Evolutionary conservation across 1,140 invertebrate species (phyloP).

Genomic region (Diorhabda sublineata): DNA sequence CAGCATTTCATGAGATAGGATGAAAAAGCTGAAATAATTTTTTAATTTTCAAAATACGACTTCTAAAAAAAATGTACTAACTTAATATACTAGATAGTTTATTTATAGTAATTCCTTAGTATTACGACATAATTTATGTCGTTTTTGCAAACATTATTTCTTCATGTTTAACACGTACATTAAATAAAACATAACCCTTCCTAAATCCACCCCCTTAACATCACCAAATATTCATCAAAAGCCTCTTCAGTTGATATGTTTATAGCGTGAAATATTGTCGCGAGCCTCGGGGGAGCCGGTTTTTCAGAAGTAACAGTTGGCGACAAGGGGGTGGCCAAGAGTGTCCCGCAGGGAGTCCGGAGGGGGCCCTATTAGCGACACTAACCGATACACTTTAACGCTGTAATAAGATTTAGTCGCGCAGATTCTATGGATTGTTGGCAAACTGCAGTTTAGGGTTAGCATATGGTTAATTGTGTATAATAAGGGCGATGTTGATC

Average conservation of each 20-base stretch:
- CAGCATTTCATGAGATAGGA: no score
- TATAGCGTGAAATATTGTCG: constrained; percentile 25
- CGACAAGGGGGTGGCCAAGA: constrained; percentile 15
- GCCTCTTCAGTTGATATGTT: constrained; percentile 21
- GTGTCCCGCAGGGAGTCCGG: constrained; percentile 8
- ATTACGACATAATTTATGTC: no score
- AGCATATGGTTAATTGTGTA: constrained; percentile 14
- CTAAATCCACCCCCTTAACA: background rate
- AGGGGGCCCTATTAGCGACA: constrained; percentile 32
- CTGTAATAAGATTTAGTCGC: constrained; percentile 25
- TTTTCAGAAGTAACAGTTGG: constrained; percentile 22
- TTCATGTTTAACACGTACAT: no score
- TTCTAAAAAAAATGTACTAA: no score
- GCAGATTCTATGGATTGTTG: constrained; percentile 10
- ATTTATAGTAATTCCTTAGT: no score
- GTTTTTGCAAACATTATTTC: no score
- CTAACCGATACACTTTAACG: constrained; percentile 24
- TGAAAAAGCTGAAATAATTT: no score
- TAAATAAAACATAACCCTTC: background rate
- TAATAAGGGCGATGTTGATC: background rate
- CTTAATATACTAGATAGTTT: no score
- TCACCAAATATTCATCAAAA: background rate
- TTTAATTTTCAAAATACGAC: no score
- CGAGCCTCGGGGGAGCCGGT: constrained; percentile 12
- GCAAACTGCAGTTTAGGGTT: constrained; percentile 11